Conservation (phyloP, 2,797 vertebrate species). For the Coracias cyanogaster region DNA sequence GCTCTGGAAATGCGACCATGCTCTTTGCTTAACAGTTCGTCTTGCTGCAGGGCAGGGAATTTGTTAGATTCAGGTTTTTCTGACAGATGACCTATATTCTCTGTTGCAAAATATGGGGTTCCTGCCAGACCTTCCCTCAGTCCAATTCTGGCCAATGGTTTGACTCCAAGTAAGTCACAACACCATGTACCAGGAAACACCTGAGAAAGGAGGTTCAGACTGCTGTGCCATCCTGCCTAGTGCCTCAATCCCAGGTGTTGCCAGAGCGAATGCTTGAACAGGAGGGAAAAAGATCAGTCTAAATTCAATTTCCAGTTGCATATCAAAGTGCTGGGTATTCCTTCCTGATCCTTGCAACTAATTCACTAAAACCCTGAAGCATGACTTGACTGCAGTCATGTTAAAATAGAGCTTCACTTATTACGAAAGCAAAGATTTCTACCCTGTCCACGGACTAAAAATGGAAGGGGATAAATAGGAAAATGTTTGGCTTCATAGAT, state of each 20-base stretch:
- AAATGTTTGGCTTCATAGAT: background rate
- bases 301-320: background rate
- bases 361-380: background rate
- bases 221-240: background rate
- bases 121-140: background rate
- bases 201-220: background rate
- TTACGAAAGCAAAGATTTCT: background rate
- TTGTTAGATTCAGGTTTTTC: slow-evolving; percentile 10
- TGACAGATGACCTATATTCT: slow-evolving; percentile 16
- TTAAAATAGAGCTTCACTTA: background rate
- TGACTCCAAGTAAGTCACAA: background rate
- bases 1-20: slow-evolving; percentile 77
- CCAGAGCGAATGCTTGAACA: background rate
- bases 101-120: background rate
- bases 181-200: background rate
- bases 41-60: slow-evolving; percentile 34
- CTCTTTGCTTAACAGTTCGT: slow-evolving; percentile 80
- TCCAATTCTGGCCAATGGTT: background rate
- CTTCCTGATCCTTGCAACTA: background rate
- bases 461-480: background rate
- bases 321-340: background rate
- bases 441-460: background rate
- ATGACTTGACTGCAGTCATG: background rate
- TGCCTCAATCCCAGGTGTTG: background rate
- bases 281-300: background rate